phyloP scores from a whole-genome alignment of 2,113 vertebrate genomes.

The Proterorhinus semilunaris region DNA sequence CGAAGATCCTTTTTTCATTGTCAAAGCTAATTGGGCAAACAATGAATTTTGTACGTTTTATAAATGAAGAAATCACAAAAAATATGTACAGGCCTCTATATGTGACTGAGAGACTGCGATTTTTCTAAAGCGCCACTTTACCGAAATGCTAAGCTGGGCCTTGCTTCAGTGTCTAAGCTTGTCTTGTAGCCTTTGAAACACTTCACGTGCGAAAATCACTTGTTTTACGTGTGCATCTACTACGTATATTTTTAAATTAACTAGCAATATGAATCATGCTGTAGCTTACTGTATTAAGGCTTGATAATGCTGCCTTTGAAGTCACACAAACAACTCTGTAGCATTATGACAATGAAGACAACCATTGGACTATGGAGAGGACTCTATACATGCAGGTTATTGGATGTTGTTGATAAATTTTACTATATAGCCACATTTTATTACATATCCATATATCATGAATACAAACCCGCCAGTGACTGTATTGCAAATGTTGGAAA shows the following conservation, averaged over 20 bases:
- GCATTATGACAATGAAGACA: constrained; percentile 76
- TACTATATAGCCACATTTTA: constrained; percentile 70
- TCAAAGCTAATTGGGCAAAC: constrained; percentile 58
- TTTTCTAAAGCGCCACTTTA: constrained; percentile 58
- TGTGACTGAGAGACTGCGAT: constrained; percentile 48
- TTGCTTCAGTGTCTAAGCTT: constrained; percentile 55
- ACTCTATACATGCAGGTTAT: constrained; percentile 61
- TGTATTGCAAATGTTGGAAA: constrained; percentile 79
- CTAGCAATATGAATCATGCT: constrained; percentile 77
- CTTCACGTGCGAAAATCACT: constrained; percentile 45
- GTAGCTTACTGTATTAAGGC: constrained; percentile 73
- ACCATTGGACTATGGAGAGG: constrained; percentile 58
- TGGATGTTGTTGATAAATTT: constrained; percentile 66
- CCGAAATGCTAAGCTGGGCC: constrained; percentile 55
- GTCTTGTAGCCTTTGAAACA: constrained; percentile 59
- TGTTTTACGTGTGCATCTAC: constrained; percentile 63
- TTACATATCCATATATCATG: constrained; percentile 73
- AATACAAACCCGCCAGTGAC: constrained; percentile 75
- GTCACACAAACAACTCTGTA: constrained; percentile 73
- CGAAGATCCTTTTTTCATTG: constrained; percentile 53
- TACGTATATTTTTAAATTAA: constrained; percentile 61
- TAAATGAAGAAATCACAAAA: constrained; percentile 14
- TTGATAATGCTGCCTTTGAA: constrained; percentile 71
- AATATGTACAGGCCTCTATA: constrained; percentile 23
- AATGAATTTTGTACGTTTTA: constrained; percentile 60